Percentiles rank a stretch among this genome's conserved stretches.
Conservation (phyloP, 2,797 vertebrate genomes). For the Arctocebus calabarensis region DNA sequence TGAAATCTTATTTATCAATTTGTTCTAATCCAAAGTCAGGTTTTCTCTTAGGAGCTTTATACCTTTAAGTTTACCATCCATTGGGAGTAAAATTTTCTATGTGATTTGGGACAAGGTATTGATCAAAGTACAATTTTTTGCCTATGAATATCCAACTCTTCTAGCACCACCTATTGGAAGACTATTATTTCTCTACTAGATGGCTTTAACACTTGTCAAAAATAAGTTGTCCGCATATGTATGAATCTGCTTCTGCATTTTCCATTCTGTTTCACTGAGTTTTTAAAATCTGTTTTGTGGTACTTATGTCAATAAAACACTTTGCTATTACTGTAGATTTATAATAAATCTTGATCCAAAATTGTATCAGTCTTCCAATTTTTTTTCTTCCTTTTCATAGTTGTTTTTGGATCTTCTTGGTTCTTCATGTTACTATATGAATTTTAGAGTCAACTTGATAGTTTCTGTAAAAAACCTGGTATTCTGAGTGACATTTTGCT, state of each 20-base stretch:
- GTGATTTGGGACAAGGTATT: not conserved
- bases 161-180: not conserved
- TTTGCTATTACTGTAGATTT: not conserved
- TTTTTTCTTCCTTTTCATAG: not conserved
- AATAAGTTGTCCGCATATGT: not conserved
- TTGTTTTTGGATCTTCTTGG: not conserved
- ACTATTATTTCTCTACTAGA: not conserved
- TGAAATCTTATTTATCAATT: not conserved
- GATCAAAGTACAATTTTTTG: not conserved
- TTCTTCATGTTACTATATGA: not conserved
- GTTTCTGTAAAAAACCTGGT: not conserved
- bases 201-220: not conserved
- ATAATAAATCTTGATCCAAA: not conserved
- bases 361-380: not conserved
- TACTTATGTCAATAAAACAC: not conserved
- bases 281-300: not conserved
- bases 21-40: not conserved
- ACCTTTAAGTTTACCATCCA: not conserved
- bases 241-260: not conserved
- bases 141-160: not conserved
- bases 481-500: not conserved
- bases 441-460: not conserved
- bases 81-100: not conserved
- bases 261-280: not conserved
- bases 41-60: not conserved